A percentile compares a stretch with the other conserved stretches of the same genome.
These are phyloP conservation scores for Suncus etruscus DNA, from an alignment of 2,113 vertebrate genomes.

Conservation along the genomic window DNA sequence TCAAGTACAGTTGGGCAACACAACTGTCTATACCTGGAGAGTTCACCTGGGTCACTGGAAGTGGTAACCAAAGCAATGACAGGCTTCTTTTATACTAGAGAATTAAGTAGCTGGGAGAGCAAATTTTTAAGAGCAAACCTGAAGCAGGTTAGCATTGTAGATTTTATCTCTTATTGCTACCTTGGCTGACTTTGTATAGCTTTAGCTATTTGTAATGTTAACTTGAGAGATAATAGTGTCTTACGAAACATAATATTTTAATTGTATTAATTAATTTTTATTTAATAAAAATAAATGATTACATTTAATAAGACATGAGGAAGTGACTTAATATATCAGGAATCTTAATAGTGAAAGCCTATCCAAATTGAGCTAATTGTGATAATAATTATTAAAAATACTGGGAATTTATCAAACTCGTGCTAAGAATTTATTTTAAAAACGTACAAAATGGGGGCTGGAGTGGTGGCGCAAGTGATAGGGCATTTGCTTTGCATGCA, in stretches of 20 bases:
- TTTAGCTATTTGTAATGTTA: constrained; percentile 10
- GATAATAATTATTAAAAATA: neutral
- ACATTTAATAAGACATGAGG: no score
- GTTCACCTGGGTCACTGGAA: neutral
- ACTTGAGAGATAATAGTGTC: neutral
- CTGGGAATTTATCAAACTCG: neutral
- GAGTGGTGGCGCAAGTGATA: no score
- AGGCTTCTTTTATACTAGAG: neutral
- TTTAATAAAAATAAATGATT: no score
- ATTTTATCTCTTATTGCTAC: neutral
- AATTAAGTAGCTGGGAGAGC: neutral
- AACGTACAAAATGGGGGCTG: neutral
- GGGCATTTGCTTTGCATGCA: no score
- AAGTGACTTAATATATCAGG: no score
- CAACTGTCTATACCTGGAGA: no score
- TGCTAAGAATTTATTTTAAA: constrained; percentile 19
- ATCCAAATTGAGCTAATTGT: no score
- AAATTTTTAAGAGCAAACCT: neutral
- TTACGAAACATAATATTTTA: no score
- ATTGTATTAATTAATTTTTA: no score
- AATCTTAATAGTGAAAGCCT: no score
- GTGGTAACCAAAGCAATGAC: neutral
- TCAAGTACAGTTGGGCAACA: neutral
- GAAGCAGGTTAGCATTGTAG: neutral
- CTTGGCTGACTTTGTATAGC: neutral